Percentiles rank a stretch among this genome's conserved stretches.
These are phyloP conservation scores for Circaetus cinerascens DNA, from an alignment of 2,113 vertebrate genomes.

Conservation along the genomic window DNA sequence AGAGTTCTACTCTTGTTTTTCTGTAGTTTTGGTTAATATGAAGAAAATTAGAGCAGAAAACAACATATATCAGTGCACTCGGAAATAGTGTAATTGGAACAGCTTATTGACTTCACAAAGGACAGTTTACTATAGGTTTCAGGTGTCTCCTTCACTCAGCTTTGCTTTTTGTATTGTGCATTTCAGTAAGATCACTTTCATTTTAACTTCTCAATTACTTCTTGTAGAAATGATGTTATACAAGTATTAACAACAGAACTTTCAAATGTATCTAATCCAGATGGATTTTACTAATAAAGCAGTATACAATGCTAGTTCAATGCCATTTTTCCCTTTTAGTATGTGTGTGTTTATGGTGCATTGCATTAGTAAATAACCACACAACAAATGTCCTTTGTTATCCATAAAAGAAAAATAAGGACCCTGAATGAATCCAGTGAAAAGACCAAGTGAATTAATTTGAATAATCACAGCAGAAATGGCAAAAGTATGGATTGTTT, in stretches of 20 bases:
- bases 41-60: not conserved
- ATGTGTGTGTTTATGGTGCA: not conserved
- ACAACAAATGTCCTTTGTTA: not conserved
- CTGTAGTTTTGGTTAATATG: not conserved
- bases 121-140: not conserved
- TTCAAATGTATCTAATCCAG: not conserved
- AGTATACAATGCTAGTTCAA: not conserved
- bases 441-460: not conserved
- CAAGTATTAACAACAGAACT: not conserved
- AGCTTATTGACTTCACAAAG: not conserved
- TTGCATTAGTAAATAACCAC: not conserved
- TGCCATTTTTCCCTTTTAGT: not conserved
- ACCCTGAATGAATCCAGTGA: slow-evolving; percentile 1
- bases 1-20: not conserved
- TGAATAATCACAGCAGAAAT: not conserved
- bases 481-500: not conserved
- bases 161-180: not conserved
- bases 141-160: not conserved
- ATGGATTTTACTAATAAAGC: not conserved
- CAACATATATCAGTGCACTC: not conserved
- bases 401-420: not conserved
- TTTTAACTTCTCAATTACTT: not conserved
- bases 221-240: not conserved
- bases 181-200: not conserved
- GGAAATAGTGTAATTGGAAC: not conserved